Base-by-base conservation (phyloP, 2,888 invertebrate genomes). In the Ochropleura leucogaster region DNA sequence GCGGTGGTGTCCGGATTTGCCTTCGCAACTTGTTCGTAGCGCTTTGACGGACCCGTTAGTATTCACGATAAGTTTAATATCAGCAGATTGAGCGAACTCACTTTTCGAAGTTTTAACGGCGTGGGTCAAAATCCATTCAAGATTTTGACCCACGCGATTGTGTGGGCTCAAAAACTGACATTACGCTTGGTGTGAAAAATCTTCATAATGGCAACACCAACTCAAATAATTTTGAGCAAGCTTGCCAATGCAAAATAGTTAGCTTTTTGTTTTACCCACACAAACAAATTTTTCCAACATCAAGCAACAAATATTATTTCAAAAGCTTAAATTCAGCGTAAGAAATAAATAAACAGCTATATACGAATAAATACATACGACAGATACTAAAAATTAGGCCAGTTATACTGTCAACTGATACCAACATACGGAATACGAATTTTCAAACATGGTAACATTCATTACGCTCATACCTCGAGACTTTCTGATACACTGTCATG, bases 371-470 rank as follows among this genome's bases (percentile, higher is more conserved):
- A 82, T 82, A 85, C 71, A 82, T 79, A 82, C 75, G 42, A 72
- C 67, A 80, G 60, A 80, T 71, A 86, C 74, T 73, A 78, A 68
- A 87, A 89, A 84, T 87, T 90, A 91, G 89, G 89, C 90, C 90
- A 87, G 84, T 84, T 84, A 83, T 59, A 84, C 84, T 85, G 82
- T 83, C 71, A 87, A 88, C 79, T 82, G 80, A 87, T 76, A 76
- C 47, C 64, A 64, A 71, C 8, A 40, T 10, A 55, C 68, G 72
- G 76, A 66, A 84, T 68, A 81, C 78, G 75, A 77, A 64, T 70
- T 76, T 74, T 72, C 44, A 47, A 60, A 47, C 20, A 53, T 74
- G 80, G 69, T 79, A 67, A 79, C 84, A 81, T 83, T 74, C 49
- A 69, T 68, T 67, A 49, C 57, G 51, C 18, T 60, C 49, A 68